Percentiles rank a stretch among this genome's conserved stretches.
phyloP scores from a whole-genome alignment of 2,797 vertebrate genomes.

The Discoglossus pictus region DNA sequence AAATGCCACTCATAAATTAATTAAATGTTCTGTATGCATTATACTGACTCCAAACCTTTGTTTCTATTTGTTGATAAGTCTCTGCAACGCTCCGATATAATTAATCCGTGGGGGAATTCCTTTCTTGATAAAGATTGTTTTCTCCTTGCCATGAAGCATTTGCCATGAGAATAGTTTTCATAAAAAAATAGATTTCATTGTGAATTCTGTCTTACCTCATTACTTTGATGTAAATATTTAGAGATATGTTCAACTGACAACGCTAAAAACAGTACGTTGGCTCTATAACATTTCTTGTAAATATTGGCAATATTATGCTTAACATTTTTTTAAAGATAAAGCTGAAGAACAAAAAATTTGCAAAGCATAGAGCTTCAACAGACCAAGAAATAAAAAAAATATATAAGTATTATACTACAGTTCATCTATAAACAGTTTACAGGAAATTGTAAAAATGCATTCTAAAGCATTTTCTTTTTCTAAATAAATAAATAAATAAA shows the following conservation, averaged over 20 bases:
- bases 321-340: too few species aligned
- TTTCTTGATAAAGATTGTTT: constrained; percentile 50
- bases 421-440: too few species aligned
- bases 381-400: too few species aligned
- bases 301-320: too few species aligned
- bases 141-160: constrained; percentile 35
- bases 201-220: constrained; percentile 44
- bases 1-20: constrained; percentile 48
- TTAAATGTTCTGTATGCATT: constrained; percentile 6
- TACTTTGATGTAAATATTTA: constrained; percentile 47
- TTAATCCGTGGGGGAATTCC: constrained; percentile 53
- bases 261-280: neutral
- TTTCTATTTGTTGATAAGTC: constrained; percentile 41
- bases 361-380: too few species aligned
- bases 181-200: constrained; percentile 37
- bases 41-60: constrained; percentile 5
- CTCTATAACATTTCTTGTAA: neutral
- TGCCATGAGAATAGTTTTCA: constrained; percentile 35
- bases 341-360: too few species aligned
- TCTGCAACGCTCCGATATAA: constrained; percentile 51
- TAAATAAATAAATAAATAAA: too few species aligned
- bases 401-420: too few species aligned
- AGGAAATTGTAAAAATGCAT: too few species aligned
- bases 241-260: constrained; percentile 15
- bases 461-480: too few species aligned